Conservation (phyloP, 2,113 vertebrate genomes). For the Rhodinocichla rosea region DNA sequence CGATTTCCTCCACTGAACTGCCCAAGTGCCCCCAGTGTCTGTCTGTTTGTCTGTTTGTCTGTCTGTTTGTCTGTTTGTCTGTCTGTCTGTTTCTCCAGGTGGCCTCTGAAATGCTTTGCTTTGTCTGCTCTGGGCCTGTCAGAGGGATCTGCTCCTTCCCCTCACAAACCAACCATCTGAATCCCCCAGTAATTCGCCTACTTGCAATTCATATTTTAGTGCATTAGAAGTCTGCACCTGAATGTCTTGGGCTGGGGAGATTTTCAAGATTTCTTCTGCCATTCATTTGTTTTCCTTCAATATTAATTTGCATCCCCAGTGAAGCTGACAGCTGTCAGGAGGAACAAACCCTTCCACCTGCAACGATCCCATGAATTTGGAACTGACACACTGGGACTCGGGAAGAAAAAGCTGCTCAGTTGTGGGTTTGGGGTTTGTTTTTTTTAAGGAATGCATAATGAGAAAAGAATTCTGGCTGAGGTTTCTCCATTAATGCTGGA, state of each 20-base stretch:
- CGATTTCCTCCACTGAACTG: neutral
- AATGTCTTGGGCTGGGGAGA: neutral
- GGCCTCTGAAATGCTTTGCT: neutral
- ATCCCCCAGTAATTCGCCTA: neutral
- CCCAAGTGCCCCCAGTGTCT: neutral
- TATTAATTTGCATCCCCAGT: slow-evolving; percentile 52
- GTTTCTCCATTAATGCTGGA: neutral
- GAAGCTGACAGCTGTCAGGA: slow-evolving; percentile 53
- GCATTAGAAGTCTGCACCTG: slow-evolving; percentile 5
- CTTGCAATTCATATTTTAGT: slow-evolving; percentile 39
- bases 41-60: too few relatives aligned
- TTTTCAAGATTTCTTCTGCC: slow-evolving; percentile 29
- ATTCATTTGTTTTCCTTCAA: slow-evolving; percentile 42
- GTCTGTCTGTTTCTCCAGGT: neutral
- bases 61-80: neutral
- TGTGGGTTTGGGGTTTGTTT: neutral
- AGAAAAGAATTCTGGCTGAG: neutral
- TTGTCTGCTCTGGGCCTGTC: neutral
- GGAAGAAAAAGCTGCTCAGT: slow-evolving; percentile 17
- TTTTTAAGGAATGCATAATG: slow-evolving; percentile 25
- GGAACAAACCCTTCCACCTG: slow-evolving; percentile 44
- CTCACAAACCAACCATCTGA: neutral
- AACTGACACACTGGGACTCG: slow-evolving; percentile 29
- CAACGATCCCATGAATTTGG: neutral
- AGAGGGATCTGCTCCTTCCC: neutral